Conservation (phyloP, 2,888 invertebrate species). For the Lumbricus terrestris region DNA sequence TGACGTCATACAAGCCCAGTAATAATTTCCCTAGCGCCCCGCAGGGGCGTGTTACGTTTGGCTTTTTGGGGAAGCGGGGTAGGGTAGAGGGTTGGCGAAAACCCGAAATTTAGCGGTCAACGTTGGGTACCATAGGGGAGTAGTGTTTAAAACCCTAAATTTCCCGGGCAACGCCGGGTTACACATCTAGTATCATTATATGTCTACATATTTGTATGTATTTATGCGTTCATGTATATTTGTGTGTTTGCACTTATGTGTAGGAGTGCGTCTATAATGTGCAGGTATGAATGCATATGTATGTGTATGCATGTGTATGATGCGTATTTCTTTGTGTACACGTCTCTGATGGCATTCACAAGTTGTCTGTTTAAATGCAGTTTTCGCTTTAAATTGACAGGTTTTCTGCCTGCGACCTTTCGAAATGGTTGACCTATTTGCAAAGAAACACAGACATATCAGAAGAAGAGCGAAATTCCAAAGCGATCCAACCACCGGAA, state of each 20-base stretch:
- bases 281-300: neutral
- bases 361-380: neutral
- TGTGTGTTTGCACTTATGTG: neutral
- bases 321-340: neutral
- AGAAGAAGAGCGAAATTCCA: neutral
- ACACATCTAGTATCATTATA: no score
- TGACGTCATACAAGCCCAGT: no score
- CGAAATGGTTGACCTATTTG: slow-evolving; percentile 40
- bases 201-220: no score
- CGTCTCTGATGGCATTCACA: neutral
- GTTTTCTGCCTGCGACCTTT: slow-evolving; percentile 56
- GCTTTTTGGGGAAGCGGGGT: no score
- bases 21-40: no score
- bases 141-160: no score
- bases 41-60: no score
- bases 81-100: no score
- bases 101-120: no score
- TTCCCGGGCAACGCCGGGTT: no score
- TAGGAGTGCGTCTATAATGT: neutral
- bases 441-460: slow-evolving; percentile 16
- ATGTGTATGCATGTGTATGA: neutral
- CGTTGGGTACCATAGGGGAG: no score
- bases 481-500: neutral
- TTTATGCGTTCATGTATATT: neutral
- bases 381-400: slow-evolving; percentile 37